Base-by-base conservation (phyloP, 2,113 vertebrate genomes). In the Tychaedon coryphoeus region DNA sequence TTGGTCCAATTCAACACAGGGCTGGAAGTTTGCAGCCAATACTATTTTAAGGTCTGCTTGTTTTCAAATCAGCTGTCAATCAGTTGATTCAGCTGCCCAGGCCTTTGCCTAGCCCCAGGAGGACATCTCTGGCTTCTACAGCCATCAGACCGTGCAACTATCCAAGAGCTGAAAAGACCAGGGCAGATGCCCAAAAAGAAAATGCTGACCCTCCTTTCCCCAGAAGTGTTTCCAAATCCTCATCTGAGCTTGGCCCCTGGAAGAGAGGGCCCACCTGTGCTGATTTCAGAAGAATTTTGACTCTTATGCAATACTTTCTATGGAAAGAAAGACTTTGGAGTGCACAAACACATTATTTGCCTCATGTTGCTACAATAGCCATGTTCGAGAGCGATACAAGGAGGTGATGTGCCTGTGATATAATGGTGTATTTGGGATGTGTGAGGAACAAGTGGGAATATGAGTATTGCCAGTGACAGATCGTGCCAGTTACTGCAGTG, bases 1-100 rank as follows among this genome's bases (percentile, higher is more conserved):
- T 85, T 76, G 42, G 54, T 83, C 15, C 40, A 83, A 5, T 60
- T 88, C 58, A 61, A 70, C 3, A 8, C 16, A 90, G 14, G 25
- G 28, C 62, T 92, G 62, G 67, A 91, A 91, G 51, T 67, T 10
- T 84, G 60, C 79, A 92, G 76, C 33, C 42, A 86, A 26, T 75
- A 62, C 79, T 90, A 91, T 95, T 95, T 96, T 92, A 92, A 93
- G 76, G 50, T 74, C 65, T 93, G 69, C 93, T 95, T 94, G 47
- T 93, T 95, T 92, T 89, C 62, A 62, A 34, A 83, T 80, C 56
- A 65, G 43, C 79, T 91, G 72, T 84, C 47, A 70, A 93, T 69
- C 40, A 85, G 62, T 70, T 0, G 1, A 51, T 90, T 86, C 69
- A 85, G 56, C 72, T 86, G 36, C 11, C 51, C 34, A 58, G 60